Base-by-base conservation (phyloP, 2,888 invertebrate species). In the Drosophila acutilabella region DNA sequence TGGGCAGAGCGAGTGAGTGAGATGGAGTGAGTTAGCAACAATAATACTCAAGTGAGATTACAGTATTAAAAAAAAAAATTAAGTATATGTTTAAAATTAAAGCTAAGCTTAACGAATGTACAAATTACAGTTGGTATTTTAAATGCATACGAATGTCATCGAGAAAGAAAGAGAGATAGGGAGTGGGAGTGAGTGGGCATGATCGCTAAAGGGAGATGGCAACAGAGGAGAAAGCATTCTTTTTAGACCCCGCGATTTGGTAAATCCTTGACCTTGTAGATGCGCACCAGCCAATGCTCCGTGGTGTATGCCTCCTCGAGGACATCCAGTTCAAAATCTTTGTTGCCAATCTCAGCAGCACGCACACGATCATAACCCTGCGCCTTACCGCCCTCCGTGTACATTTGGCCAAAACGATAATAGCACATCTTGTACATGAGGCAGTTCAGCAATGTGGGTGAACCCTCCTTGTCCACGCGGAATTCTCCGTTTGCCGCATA, bases 351-450 rank as follows among this genome's bases (percentile, higher is more conserved):
- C 93, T 99, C 99, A n/a, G 98, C 97, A 82, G 97, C 96, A 60
- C 99, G 95, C 0, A 99, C 99, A 85, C 99, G 94, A 93, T 99
- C 99, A 92, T 97, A 99, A 14, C 99, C 99, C 2, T 98, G 96
- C 38, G 98, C 98, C 86, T 98, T 98, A 41, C 97, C 96, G 89
- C 97, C 97, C 94, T 99, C 98, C 0, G 98, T 98, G 92, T 98
- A 98, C 71, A 98, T 92, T 88, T 97, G 96, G 0, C 98, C 99
- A 92, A 99, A 99, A 90, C 98, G 95, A 93, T 99, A 99, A 93
- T 99, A 99, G 93, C 98, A 98, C 97, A 99, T 97, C 94, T 99
- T 99, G 94, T 99, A 99, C 99, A 99, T 99, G 73, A 99, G 95
- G 90, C 98, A 99, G 93, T 99, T 99, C 84, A 99, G 95, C 81